phyloP scores from a whole-genome alignment of 1,140 invertebrate species.

The Cyrtorhinus lividipennis region DNA sequence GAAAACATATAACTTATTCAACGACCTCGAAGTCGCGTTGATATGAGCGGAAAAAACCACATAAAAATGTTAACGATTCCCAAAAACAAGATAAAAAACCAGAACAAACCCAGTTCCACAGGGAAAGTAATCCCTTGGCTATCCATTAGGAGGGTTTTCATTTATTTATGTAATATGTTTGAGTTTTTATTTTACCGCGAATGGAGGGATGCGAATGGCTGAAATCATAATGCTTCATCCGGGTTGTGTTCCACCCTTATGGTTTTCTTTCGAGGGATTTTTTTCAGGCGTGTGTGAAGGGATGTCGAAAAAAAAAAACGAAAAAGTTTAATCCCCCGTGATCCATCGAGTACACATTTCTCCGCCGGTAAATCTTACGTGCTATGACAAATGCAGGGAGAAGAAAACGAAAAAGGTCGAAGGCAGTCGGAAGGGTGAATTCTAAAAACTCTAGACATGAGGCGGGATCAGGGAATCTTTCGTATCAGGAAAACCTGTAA shows the following conservation, averaged over 20 bases:
- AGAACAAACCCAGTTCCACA: neutral
- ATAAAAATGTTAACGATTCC: slow-evolving; percentile 5
- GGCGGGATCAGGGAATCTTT: too few relatives aligned
- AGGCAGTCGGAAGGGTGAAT: too few relatives aligned
- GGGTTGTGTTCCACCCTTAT: neutral
- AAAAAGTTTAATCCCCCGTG: neutral
- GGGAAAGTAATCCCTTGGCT: slow-evolving; percentile 2
- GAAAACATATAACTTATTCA: slow-evolving; percentile 1
- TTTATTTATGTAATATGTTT: slow-evolving; percentile 7
- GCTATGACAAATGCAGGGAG: too few relatives aligned
- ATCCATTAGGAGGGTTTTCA: slow-evolving; percentile 7
- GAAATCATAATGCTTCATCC: neutral
- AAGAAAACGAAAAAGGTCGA: too few relatives aligned
- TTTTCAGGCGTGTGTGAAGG: neutral
- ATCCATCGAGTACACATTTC: neutral
- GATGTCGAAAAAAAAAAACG: neutral
- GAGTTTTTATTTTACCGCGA: neutral
- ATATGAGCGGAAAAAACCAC: neutral
- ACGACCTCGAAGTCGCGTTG: neutral
- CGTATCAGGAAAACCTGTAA: too few relatives aligned
- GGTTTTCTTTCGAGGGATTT: neutral
- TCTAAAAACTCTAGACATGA: too few relatives aligned
- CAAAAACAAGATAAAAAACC: too few relatives aligned
- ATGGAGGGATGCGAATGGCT: neutral
- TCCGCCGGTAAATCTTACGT: neutral